Evolutionary conservation across 1,140 invertebrate genomes (phyloP), one percentile per base, ranked within the genome.

Genomic region (Antheraea mylitta): DNA sequence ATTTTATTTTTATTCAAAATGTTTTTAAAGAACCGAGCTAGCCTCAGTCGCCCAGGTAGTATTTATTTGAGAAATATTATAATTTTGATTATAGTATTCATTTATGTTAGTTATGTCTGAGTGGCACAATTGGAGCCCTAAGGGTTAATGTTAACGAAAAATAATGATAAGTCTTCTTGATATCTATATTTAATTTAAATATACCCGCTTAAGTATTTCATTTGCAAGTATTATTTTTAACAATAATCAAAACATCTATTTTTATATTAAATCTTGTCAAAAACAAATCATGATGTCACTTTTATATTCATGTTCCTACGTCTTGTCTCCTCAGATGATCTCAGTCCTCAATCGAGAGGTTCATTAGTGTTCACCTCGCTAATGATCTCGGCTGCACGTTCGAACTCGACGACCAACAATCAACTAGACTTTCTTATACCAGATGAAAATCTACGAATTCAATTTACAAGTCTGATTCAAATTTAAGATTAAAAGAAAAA

Each of bases 331-430:
- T 78, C 73, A 68, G 77, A 69, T 67, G 75, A 81, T 81, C 76
- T 81, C 77, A 72, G 78, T 67, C 70, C 75, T 66, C 78, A 60
- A 87, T 86, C 82, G 81, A 85, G 83, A 74, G 83, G 77, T 83
- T 87, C 87, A 86, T 90, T 89, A 90, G 85, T 85, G 86, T 79
- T 82, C 76, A 74, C 76, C 79, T 82, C 76, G 75, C 77, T 87
- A 87, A 89, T 89, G 85, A 89, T 83, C 75, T 76, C 71, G 42
- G 73, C 60, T 73, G 74, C 75, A 64, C 69, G 67, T 59, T 69
- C 65, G 66, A 74, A 22, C 58, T 36, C 59, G 69, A 74, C 60
- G 53, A 71, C 37, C 67, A 66, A 72, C 64, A 73, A 61, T 69
- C 69, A 70, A 69, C 64, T 70, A 62, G 65, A 70, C 13, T 68